Conservation (phyloP, 1,140 invertebrate genomes). For the Laupala kohalensis region DNA sequence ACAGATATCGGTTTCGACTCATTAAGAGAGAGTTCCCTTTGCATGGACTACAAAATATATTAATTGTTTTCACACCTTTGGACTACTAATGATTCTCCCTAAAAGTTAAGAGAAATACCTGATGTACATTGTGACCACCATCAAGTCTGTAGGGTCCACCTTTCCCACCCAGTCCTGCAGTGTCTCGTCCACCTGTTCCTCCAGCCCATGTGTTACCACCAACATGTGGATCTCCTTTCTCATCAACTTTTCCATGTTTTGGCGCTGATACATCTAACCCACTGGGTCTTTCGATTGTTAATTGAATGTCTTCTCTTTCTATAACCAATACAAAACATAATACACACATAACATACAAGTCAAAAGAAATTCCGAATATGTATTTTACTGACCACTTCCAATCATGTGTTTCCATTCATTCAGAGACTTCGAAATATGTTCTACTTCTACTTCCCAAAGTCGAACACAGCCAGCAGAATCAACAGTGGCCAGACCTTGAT, state of each 20-base stretch:
- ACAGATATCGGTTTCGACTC: no score
- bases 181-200: constrained; percentile 81
- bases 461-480: constrained; percentile 43
- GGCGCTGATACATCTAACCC: constrained; percentile 59
- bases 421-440: constrained; percentile 32
- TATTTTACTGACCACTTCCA: constrained; percentile 14
- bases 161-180: constrained; percentile 85
- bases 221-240: constrained; percentile 78
- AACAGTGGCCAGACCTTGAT: constrained; percentile 40
- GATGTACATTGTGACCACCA: constrained; percentile 82
- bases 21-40: no score
- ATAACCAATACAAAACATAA: constrained; percentile 1
- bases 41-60: no score
- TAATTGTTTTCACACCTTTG: no score
- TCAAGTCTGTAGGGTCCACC: constrained; percentile 86
- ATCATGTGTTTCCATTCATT: constrained; percentile 28
- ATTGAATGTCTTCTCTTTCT: constrained; percentile 47
- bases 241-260: constrained; percentile 86
- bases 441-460: constrained; percentile 42
- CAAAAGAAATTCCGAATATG: no score
- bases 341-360: no score
- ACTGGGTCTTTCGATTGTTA: constrained; percentile 58
- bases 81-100: no score
- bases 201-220: constrained; percentile 95
- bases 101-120: constrained; percentile 38